phyloP scores from a whole-genome alignment of 2,797 vertebrate species.

The Apodemus agrarius region DNA sequence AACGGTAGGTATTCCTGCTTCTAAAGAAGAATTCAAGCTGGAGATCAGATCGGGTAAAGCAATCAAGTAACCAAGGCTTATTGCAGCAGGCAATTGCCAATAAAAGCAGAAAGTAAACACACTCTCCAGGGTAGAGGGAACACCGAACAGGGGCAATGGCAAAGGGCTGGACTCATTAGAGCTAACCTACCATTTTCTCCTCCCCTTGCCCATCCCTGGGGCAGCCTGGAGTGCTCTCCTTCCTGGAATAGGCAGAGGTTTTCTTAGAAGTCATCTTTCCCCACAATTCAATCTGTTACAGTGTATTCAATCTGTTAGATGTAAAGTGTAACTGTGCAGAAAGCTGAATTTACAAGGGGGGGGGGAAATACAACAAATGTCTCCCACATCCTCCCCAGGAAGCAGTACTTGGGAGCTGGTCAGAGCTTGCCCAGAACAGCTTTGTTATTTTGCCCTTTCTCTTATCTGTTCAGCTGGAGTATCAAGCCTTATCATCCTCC shows the following conservation, averaged over 20 bases:
- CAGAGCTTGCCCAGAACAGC: not conserved
- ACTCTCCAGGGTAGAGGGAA: not conserved
- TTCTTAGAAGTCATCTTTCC: not conserved
- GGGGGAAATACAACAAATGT: not conserved
- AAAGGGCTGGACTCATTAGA: not conserved
- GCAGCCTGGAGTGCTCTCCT: not conserved
- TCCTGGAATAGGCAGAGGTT: not conserved
- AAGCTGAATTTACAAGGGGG: not conserved
- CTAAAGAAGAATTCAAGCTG: not conserved
- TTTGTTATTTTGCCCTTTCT: not conserved
- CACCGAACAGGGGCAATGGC: not conserved
- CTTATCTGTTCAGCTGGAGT: not conserved
- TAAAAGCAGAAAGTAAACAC: not conserved
- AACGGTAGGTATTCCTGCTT: not conserved
- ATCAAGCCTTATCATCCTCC: not conserved
- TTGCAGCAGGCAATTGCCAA: not conserved
- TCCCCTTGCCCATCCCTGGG: not conserved
- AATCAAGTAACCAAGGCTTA: not conserved
- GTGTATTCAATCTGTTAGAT: not conserved
- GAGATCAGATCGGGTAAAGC: not conserved
- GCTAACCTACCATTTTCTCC: not conserved
- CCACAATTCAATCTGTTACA: not conserved
- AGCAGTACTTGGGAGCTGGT: not conserved
- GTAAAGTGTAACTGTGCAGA: not conserved
- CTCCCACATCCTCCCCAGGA: not conserved